phyloP scores from a whole-genome alignment of 2,113 vertebrate species.

The Corythornis vintsioides region DNA sequence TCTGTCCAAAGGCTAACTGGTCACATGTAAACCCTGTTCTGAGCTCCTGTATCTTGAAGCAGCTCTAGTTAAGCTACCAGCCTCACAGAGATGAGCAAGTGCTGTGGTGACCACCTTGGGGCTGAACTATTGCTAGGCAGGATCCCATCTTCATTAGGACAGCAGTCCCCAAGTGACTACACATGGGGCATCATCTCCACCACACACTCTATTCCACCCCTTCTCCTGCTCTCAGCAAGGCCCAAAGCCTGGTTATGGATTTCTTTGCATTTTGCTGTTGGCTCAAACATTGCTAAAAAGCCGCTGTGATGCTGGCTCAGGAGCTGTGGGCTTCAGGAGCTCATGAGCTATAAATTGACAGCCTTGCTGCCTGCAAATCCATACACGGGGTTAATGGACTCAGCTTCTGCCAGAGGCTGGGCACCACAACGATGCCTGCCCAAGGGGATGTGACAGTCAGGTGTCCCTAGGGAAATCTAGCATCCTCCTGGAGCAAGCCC shows the following conservation, averaged over 20 bases:
- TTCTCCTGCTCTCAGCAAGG: not conserved
- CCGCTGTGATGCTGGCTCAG: not conserved
- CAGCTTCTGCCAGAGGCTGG: fast-evolving
- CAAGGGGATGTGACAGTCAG: not conserved
- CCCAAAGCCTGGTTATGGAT: not conserved
- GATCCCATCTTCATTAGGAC: not conserved
- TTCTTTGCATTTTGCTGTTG: not conserved
- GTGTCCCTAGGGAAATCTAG: not conserved
- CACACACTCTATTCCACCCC: not conserved
- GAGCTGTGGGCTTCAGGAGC: fast-evolving
- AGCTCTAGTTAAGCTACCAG: not conserved
- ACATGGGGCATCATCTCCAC: not conserved
- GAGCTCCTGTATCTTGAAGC: fast-evolving
- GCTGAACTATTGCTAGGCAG: not conserved
- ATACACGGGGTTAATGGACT: not conserved
- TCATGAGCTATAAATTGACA: not conserved
- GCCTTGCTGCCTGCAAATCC: not conserved
- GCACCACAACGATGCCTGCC: not conserved
- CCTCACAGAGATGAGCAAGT: not conserved
- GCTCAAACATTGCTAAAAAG: not conserved
- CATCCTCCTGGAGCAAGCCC: not conserved
- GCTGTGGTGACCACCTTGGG: not conserved
- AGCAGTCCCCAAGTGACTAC: not conserved
- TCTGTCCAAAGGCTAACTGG: not conserved
- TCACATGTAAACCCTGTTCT: not conserved